Percentiles rank a stretch among this genome's conserved stretches.
Evolutionary conservation across 1,140 invertebrate species (phyloP).

Genomic region (Macrobrachium nipponense): DNA sequence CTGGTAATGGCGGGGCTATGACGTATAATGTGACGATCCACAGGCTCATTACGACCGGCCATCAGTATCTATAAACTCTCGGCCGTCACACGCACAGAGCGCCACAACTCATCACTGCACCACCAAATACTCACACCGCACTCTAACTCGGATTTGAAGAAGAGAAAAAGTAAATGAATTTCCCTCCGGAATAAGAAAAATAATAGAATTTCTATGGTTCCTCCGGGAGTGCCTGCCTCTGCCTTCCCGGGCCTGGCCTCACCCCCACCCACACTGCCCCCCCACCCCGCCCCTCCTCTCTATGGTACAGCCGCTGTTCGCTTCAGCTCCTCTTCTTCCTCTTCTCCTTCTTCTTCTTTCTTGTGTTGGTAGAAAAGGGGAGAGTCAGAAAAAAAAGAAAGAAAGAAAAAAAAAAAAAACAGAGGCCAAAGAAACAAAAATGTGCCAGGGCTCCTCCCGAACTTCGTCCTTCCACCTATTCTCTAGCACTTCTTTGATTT

Average conservation of each 20-base stretch:
- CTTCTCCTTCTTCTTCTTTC: background rate
- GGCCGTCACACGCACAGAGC: constrained; percentile 56
- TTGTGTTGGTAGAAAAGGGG: background rate
- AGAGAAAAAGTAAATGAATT: constrained; percentile 56
- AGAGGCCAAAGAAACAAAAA: background rate
- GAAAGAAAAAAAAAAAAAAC: background rate
- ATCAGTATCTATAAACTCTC: constrained; percentile 61
- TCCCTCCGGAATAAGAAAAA: constrained; percentile 16
- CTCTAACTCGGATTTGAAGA: constrained; percentile 48
- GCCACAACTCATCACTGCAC: constrained; percentile 53
- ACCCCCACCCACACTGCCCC: background rate
- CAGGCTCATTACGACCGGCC: constrained; percentile 55
- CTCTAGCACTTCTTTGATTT: too few species aligned
- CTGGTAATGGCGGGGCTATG: constrained; percentile 48
- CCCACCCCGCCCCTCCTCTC: background rate
- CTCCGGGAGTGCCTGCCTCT: constrained; percentile 3
- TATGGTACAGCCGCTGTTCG: too few species aligned
- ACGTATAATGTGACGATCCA: constrained; percentile 61
- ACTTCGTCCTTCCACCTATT: too few species aligned
- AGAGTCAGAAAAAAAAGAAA: background rate
- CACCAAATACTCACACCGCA: constrained; percentile 16
- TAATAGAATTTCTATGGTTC: constrained; percentile 35
- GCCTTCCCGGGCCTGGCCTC: background rate
- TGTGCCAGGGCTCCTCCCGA: too few species aligned
- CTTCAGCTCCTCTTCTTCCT: background rate